Base-by-base conservation (phyloP, 2,797 vertebrate species). In the Pagetopsis macropterus region DNA sequence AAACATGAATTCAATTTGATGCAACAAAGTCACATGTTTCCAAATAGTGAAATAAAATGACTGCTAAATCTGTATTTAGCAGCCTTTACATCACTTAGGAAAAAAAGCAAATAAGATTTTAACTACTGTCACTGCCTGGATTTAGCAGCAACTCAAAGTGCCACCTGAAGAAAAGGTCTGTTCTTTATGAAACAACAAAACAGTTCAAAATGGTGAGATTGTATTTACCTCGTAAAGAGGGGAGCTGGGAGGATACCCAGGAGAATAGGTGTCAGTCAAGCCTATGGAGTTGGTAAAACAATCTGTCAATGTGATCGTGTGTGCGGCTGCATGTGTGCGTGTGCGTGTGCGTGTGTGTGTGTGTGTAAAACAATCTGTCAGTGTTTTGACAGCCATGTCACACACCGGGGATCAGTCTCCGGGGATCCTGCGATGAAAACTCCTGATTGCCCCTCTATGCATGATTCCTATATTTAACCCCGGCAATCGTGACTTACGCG, bases 361-460 rank as follows among this genome's bases (percentile, higher is more conserved):
- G 84, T 75, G 57, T 72, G 89, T 91, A 91, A 92, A 90, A 88
- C 86, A 92, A 91, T 93, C 89, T 70, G 72, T 90, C 90, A 84
- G 80, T 92, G 88, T 92, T 93, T 93, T 93, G 91, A 93, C 91
- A 92, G 89, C 84, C 78, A 84, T 88, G 90, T 94, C 89, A 91
- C 89, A 91, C 51, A 50, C 70, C 55, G 40, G 78, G 78, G 85
- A 87, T 92, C 86, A 64, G 87, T 93, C 91, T 91, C 90, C 9
- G 70, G 92, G 91, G 92, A 90, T 82, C 74, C 76, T 58, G 80
- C 56, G 76, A 88, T 88, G 87, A 91, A 72, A 88, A 77, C 82
- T 85, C 60, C 86, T 89, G 84, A 93, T 92, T 91, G 89, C 82
- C 78, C 78, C 79, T 70, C 76, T 66, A 44, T 82, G 85, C 78